Evolutionary conservation across 2,113 vertebrate genomes (phyloP), one percentile per base, ranked within the genome.

Genomic region (Thryonomys swinderianus): DNA sequence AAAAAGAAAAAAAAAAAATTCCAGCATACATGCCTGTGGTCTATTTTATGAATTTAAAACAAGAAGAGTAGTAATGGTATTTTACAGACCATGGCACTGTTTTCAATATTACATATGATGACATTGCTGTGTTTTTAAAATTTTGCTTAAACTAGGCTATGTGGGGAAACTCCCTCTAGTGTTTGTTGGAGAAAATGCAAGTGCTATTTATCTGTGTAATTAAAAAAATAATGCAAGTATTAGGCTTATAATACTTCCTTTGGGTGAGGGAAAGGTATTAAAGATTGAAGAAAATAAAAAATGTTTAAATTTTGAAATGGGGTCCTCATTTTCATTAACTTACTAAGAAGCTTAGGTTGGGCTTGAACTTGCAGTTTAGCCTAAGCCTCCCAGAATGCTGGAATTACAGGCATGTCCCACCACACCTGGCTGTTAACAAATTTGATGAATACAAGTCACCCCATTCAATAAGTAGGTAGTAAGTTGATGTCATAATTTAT

Each of bases 91-190:
- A 45, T 86, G 37, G 12, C 21, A 30, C 79, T 96, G 16, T 61
- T 88, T 78, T 85, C 34, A 51, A 4, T 80, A 23, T 71, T 90
- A 42, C n/a, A n/a, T 23, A 32, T 48, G 73, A 78, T 84, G n/a
- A n/a, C 23, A 34, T 64, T 85, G 57, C 69, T 40, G 51, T 40
- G 23, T 62, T 57, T 82, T 45, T 30, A 78, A 32, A 34, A 57
- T 67, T 89, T 61, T 11, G 1, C 21, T 66, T 61, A 61, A 71
- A 62, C 20, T 66, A 84, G 81, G 81, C 53, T 25, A 32, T 69
- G 61, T 64, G 69, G 48, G 74, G 61, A 88, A 23, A 45, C 94
- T 86, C 96, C 97, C 96, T 88, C 97, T 96, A 91, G 97, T 96
- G 97, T 82, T 90, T 79, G 16, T 37, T 84, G 14, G 14, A 90